Evolutionary conservation across 2,797 vertebrate species (phyloP), one percentile per base, ranked within the genome.

Genomic region (Babyrousa celebensis): DNA sequence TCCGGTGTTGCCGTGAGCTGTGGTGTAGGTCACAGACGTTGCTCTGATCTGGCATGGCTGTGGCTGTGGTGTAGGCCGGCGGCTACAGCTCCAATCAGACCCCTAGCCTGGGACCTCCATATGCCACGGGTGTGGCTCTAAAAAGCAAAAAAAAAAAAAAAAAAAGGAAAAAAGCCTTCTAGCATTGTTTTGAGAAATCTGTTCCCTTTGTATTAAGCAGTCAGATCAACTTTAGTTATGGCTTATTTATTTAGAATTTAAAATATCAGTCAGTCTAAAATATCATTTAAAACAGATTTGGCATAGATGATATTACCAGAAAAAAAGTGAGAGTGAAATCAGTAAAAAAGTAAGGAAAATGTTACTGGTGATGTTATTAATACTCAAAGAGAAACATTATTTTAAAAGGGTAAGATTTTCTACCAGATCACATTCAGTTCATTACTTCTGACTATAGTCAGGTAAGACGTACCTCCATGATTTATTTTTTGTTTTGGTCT

Each of bases 221-320:
- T 96, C 29, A 60, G 58, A 32, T 74, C 68, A 93, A 54, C 36
- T 89, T 96, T 83, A 85, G 8, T 78, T 82, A 82, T 54, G 20
- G 32, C 91, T 96, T 90, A 83, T 32, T 70, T 89, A 90, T 32
- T 70, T 89, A 90, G 74, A 91, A 90, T 86, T 94, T 80, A 58
- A 96, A 96, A 75, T 91, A 32, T 21, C 23, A 21, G 1, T 21
- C 23, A 21, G 36, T 36, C 36, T 36, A 36, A 36, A 36, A 36
- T 36, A 36, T 36, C 36, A 36, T 36, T 36, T 82, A 80, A 94
- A 72, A 62, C 89, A 54, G 32, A 89, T 74, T 56, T 94, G 68
- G 85, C 56, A 52, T 60, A 83, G 70, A 92, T 71, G 9, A 90
- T 91, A 12, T 85, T 16, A 92, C 40, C 79, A 56, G 36, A 20